Evolutionary conservation across 1,140 invertebrate genomes (phyloP), one percentile per base, ranked within the genome.

Genomic region (Lycorma delicatula): DNA sequence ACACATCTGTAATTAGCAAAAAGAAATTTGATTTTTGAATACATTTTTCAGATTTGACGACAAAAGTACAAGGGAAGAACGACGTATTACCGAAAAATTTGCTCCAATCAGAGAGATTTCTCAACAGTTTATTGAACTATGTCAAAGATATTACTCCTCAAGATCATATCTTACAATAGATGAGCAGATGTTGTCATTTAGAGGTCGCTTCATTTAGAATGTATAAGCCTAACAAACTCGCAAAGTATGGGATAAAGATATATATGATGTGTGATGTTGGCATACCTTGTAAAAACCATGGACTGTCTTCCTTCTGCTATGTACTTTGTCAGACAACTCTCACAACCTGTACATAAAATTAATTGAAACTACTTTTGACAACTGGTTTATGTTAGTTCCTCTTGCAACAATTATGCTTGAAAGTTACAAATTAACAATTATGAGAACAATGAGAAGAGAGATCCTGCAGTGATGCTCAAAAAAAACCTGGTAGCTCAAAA

Each of bases 201-300:
- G 71, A 34, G 74, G 71, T 11, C 28, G 65, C 9, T 73, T 70
- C 56, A 54, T 72, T 75, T 54, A 59, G 65, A 26, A 68, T 72
- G 58, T 76, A 75, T 58, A 75, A 76, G 47, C 72, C 74, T 66
- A 70, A 28, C 20, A 58, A 57, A 18, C 49, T 5, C 53, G 59
- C 44, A 60, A 66, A 59, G 25, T 64, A 48, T 62, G 76, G 74
- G 0, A 34, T 77, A 20, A 75, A 76, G 67, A 63, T 74, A 48
- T 31, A 66, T 29, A 60, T 56, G 28, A 58, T 71, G 23, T 66
- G 62, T 16, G 68, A 72, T 62, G 61, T 28, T 68, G 48, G 64
- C 72, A 27, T 72, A 74, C 54, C 26, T 57, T 9, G 68, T 68
- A 27, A 73, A 71, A 67, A 52, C 59, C 41, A 53, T 34, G 9